Percentiles rank a stretch among this genome's conserved stretches.
Evolutionary conservation across 2,888 invertebrate genomes (phyloP).

Genomic region (Icerya purchasi): DNA sequence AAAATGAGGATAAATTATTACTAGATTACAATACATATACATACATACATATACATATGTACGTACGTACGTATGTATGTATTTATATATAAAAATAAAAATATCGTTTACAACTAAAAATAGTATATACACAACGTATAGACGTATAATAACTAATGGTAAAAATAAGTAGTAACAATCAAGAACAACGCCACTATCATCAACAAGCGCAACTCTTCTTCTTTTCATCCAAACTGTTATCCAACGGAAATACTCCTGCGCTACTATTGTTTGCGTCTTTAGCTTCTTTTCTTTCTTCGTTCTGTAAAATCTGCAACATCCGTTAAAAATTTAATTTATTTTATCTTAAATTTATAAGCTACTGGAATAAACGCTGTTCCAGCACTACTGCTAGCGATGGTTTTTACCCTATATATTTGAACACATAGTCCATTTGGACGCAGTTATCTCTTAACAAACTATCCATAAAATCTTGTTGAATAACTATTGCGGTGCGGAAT

Average conservation of each 20-base stretch:
- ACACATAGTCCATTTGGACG: too few species aligned
- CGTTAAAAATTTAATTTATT: too few species aligned
- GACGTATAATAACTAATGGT: not conserved
- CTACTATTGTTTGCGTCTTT: not conserved
- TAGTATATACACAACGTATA: not conserved
- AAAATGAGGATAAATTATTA: not conserved
- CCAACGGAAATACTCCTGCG: not conserved
- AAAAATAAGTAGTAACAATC: not conserved
- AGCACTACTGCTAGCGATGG: not conserved
- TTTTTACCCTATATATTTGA: too few species aligned
- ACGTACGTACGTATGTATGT: not conserved
- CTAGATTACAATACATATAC: not conserved
- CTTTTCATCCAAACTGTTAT: not conserved
- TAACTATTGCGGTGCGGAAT: too few species aligned
- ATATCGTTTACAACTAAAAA: too few species aligned
- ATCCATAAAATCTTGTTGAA: too few species aligned
- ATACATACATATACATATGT: not conserved
- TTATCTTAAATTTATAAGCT: too few species aligned
- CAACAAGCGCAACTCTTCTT: not conserved
- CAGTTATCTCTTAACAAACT: too few species aligned
- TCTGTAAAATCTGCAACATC: not conserved
- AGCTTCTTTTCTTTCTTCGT: not conserved
- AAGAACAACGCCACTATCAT: not conserved
- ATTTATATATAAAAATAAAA: too few species aligned
- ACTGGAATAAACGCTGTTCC: too few species aligned